Conservation (phyloP, 2,888 invertebrate species). For the Oligia latruncula region DNA sequence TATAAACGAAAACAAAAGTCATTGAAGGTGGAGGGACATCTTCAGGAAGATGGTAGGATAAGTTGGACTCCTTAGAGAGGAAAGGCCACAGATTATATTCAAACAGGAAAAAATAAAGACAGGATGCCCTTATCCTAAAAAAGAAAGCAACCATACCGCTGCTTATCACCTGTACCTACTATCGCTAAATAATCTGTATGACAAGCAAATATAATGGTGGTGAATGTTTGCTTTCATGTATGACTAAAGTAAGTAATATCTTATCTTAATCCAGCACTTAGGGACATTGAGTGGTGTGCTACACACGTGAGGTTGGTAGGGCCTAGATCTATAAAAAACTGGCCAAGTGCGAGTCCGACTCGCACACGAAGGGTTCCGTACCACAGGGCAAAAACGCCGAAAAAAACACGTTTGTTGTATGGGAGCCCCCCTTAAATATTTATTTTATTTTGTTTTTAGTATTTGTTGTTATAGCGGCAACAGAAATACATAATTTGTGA, state of each 20-base stretch:
- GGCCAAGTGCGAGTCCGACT: too few species aligned
- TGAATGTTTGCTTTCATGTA: constrained; percentile 26
- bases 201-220: constrained; percentile 26
- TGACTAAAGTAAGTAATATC: constrained; percentile 9
- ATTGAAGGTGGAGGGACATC: not conserved
- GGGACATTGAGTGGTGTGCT: constrained; percentile 2
- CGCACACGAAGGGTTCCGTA: too few species aligned
- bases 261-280: constrained; percentile 39
- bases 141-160: not conserved
- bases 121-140: not conserved
- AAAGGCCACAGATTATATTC: not conserved
- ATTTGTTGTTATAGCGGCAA: too few species aligned
- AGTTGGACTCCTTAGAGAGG: not conserved
- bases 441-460: too few species aligned
- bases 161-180: constrained; percentile 14
- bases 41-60: not conserved
- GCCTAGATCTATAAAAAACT: not conserved
- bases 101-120: not conserved
- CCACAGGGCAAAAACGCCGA: too few species aligned
- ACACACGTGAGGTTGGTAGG: not conserved
- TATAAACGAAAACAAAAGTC: not conserved
- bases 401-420: too few species aligned
- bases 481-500: too few species aligned
- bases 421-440: too few species aligned
- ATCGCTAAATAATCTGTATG: constrained; percentile 36